Conservation (phyloP, 2,888 invertebrate species). For the Orthosia gothica region DNA sequence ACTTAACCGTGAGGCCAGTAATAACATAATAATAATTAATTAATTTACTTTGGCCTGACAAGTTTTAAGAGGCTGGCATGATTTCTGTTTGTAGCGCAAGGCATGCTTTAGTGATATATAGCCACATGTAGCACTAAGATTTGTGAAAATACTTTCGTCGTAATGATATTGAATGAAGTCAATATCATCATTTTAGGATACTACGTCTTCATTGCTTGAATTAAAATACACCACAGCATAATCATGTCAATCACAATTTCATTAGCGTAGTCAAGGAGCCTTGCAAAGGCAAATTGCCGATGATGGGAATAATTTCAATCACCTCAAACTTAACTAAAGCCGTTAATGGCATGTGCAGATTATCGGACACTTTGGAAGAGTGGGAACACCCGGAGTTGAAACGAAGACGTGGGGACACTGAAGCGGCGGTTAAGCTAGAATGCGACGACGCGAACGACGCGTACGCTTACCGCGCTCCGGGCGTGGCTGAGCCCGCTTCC, state of each 20-base stretch:
- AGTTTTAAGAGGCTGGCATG: slow-evolving; percentile 9
- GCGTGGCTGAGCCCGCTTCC: slow-evolving; percentile 75
- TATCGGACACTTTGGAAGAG: slow-evolving; percentile 87
- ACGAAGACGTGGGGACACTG: slow-evolving; percentile 91
- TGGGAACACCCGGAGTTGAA: slow-evolving; percentile 89
- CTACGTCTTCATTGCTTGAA: slow-evolving; percentile 11
- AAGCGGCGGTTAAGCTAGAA: slow-evolving; percentile 94
- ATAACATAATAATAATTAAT: slow-evolving; percentile 44
- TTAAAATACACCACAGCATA: slow-evolving; percentile 34
- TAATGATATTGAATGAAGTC: neutral
- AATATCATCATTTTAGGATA: neutral
- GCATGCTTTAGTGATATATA: slow-evolving; percentile 3
- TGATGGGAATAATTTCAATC: slow-evolving; percentile 21
- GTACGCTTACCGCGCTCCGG: slow-evolving; percentile 92
- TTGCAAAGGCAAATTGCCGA: slow-evolving; percentile 2
- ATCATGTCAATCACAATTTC: slow-evolving; percentile 9
- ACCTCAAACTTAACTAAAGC: slow-evolving; percentile 62
- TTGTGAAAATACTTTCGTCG: slow-evolving; percentile 3
- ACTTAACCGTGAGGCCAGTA: slow-evolving; percentile 40
- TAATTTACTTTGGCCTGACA: slow-evolving; percentile 21
- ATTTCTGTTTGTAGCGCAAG: slow-evolving; percentile 11
- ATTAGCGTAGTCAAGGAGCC: slow-evolving; percentile 1
- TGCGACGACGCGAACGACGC: slow-evolving; percentile 94
- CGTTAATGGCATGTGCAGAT: slow-evolving; percentile 84
- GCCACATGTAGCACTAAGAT: neutral